phyloP scores from a whole-genome alignment of 2,888 invertebrate species.

The Eupelmus urozonus region DNA sequence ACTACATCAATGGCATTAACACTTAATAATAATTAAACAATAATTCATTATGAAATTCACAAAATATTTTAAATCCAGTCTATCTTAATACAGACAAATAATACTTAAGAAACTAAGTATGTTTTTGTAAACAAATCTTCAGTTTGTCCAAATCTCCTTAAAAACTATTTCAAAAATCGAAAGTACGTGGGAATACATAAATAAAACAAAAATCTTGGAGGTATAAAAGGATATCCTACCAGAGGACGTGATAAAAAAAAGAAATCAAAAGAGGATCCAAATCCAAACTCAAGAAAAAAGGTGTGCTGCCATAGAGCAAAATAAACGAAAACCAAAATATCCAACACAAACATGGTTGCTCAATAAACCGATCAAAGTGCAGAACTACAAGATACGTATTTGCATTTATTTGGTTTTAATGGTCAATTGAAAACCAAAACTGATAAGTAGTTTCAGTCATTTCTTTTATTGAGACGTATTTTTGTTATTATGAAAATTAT shows the following conservation, averaged over 20 bases:
- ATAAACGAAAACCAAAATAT: slow-evolving; percentile 17
- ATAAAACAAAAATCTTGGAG: slow-evolving; percentile 30
- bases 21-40: no score
- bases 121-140: background rate
- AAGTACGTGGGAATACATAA: background rate
- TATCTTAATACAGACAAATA: background rate
- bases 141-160: slow-evolving; percentile 29
- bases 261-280: slow-evolving; percentile 18
- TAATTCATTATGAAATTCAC: no score
- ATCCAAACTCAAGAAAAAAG: slow-evolving; percentile 25
- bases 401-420: slow-evolving; percentile 18
- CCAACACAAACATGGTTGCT: slow-evolving; percentile 23
- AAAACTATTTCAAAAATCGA: background rate
- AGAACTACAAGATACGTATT: slow-evolving; percentile 22
- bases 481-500: background rate
- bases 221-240: slow-evolving; percentile 14
- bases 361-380: slow-evolving; percentile 29
- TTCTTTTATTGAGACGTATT: background rate
- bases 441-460: background rate
- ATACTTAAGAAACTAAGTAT: background rate
- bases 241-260: slow-evolving; percentile 17
- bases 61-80: background rate
- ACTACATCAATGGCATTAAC: slow-evolving; percentile 12
- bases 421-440: slow-evolving; percentile 15
- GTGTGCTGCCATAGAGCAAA: background rate